These are phyloP conservation scores for Smutsia temminckii DNA, from an alignment of 2,797 vertebrate genomes.

Conservation along the genomic window DNA sequence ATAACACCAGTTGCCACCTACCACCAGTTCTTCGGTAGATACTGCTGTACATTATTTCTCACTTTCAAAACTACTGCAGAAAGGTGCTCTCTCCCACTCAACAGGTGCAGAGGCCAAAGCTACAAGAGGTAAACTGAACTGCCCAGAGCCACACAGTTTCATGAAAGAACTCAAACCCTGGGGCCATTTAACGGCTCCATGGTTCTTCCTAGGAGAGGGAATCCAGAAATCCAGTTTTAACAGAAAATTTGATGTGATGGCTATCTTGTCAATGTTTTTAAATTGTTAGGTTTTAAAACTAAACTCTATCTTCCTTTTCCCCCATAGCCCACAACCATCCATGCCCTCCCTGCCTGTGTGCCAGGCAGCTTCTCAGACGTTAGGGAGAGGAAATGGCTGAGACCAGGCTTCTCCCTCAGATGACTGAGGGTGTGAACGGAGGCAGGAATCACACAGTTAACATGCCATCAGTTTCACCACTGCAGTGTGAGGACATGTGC, in stretches of 20 bases:
- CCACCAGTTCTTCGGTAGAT: background rate
- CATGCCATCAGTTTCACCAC: no score
- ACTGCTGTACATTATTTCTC: background rate
- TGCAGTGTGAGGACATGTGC: background rate
- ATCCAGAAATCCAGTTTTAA: background rate
- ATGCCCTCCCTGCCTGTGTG: background rate
- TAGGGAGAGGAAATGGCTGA: background rate
- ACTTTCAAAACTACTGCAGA: background rate
- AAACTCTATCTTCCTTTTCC: background rate
- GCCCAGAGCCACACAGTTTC: background rate
- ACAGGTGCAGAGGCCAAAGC: background rate
- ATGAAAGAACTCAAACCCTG: background rate
- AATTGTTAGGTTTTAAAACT: background rate
- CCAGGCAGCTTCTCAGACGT: background rate
- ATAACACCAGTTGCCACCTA: background rate
- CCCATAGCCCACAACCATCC: background rate
- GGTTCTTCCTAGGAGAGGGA: background rate
- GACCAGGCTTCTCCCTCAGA: background rate
- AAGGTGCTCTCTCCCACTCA: background rate
- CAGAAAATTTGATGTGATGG: constrained; percentile 15
- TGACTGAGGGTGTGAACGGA: background rate
- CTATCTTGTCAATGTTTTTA: background rate
- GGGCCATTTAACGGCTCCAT: background rate
- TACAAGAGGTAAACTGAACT: background rate
- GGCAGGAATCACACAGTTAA: background rate